These are phyloP conservation scores for Drosophila orosa DNA, from an alignment of 1,140 invertebrate species.

Conservation along the genomic window DNA sequence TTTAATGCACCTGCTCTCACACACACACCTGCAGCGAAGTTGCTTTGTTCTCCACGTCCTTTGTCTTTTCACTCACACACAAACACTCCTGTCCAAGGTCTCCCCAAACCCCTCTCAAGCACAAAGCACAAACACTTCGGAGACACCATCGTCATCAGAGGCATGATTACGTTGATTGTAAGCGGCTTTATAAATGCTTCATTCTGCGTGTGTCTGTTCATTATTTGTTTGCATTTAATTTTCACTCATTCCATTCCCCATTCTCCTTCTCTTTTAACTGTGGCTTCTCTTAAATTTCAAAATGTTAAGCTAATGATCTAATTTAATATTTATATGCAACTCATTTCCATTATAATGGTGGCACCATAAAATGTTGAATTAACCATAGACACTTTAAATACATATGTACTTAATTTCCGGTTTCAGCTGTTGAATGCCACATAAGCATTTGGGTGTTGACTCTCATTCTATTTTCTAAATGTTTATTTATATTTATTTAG, in stretches of 20 bases:
- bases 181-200: slow-evolving; percentile 72
- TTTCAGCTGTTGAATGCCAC: slow-evolving; percentile 12
- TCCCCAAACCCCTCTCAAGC: not conserved
- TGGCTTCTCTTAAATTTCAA: slow-evolving; percentile 45
- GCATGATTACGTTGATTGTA: slow-evolving; percentile 56
- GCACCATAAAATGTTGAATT: slow-evolving; percentile 39
- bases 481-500: not conserved
- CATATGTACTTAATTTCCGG: slow-evolving; percentile 23
- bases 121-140: slow-evolving; percentile 46
- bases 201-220: slow-evolving; percentile 57
- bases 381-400: slow-evolving; percentile 26
- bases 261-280: not conserved
- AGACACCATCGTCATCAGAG: slow-evolving; percentile 38
- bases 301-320: slow-evolving; percentile 68
- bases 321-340: slow-evolving; percentile 62
- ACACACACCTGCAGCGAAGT: slow-evolving; percentile 48
- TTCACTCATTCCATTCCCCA: slow-evolving; percentile 38
- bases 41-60: slow-evolving; percentile 60
- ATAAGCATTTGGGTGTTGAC: not conserved
- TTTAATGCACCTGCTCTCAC: slow-evolving; percentile 76
- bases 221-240: slow-evolving; percentile 78
- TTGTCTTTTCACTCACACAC: slow-evolving; percentile 46
- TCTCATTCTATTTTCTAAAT: not conserved
- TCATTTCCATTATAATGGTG: slow-evolving; percentile 36
- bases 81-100: not conserved